phyloP scores from a whole-genome alignment of 2,797 vertebrate species.

The Sparus aurata region DNA sequence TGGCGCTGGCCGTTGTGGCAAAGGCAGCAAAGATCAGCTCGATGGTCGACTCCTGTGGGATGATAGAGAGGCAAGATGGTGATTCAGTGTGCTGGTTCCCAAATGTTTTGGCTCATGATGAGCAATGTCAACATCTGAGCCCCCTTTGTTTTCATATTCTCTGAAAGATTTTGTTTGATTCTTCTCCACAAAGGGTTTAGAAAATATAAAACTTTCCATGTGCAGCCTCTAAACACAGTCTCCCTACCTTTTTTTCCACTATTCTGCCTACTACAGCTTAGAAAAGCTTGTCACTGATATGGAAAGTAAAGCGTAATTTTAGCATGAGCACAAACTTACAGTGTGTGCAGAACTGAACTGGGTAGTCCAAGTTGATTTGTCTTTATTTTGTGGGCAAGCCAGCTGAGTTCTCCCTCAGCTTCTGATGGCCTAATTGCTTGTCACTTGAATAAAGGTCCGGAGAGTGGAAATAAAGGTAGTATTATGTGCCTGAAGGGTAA shows the following conservation, averaged over 20 bases:
- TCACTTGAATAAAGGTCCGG: constrained; percentile 25
- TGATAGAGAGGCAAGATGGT: fast-evolving
- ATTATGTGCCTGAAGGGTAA: constrained; percentile 15
- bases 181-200: background rate
- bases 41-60: constrained; percentile 88
- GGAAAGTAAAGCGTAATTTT: constrained; percentile 33
- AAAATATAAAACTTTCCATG: background rate
- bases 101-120: too few species aligned
- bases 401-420: constrained; percentile 22
- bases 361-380: constrained; percentile 28
- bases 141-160: background rate
- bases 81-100: background rate
- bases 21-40: constrained; percentile 98
- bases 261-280: background rate
- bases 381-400: constrained; percentile 48
- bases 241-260: background rate
- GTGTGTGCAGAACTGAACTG: constrained; percentile 1
- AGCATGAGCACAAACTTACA: constrained; percentile 12
- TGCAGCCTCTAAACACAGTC: background rate
- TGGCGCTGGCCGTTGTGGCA: constrained; percentile 95
- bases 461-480: constrained; percentile 41
- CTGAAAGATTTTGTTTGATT: background rate
- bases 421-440: constrained; percentile 34
- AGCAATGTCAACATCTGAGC: too few species aligned
- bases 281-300: constrained; percentile 18